Evolutionary conservation across 2,797 vertebrate species (phyloP), one percentile per base, ranked within the genome.

Genomic region (Vireo griseus): DNA sequence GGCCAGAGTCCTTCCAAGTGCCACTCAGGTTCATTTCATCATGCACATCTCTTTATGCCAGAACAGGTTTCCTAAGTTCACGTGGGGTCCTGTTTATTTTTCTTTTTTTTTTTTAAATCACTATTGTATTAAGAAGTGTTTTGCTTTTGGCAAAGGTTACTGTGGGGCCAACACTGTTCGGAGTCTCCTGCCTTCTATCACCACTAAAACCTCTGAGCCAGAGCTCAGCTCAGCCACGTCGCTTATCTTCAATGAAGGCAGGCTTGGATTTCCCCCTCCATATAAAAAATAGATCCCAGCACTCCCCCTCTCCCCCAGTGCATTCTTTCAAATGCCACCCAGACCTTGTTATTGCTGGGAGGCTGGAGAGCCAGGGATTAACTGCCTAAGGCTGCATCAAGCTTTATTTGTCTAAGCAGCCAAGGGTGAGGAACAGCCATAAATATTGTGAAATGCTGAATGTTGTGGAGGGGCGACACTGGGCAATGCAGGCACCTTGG

Each of bases 331-430:
- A 94, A 95, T 94, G 85, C 93, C 95, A 96, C 94, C 93, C 93
- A 96, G 77, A 44, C 93, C 95, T 86, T 96, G 85, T 90, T 93
- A 94, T 87, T 95, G 87, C 94, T 86, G 63, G 54, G 88, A 94
- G 91, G 84, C 72, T 52, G 62, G 61, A 77, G 39, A 94, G 84
- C 20, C 40, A 44, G 92, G 90, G 93, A 94, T 95, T 94, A 96
- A 95, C 86, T 28, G 81, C 88, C 68, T 94, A 57, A 52, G 80
- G 63, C 74, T 93, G 90, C 94, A 91, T 85, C 94, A 97, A 75
- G 73, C 93, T 93, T 94, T 95, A 91, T 97, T 97, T 97, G 91
- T 96, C 80, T 95, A 97, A 97, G 95, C 83, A 95, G 94, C 94
- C 76, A 84, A 59, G 93, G 52, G 83, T 59, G 48, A 93, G 77